These are phyloP conservation scores for Tenualosa ilisha DNA, from an alignment of 2,797 vertebrate species.

Conservation along the genomic window DNA sequence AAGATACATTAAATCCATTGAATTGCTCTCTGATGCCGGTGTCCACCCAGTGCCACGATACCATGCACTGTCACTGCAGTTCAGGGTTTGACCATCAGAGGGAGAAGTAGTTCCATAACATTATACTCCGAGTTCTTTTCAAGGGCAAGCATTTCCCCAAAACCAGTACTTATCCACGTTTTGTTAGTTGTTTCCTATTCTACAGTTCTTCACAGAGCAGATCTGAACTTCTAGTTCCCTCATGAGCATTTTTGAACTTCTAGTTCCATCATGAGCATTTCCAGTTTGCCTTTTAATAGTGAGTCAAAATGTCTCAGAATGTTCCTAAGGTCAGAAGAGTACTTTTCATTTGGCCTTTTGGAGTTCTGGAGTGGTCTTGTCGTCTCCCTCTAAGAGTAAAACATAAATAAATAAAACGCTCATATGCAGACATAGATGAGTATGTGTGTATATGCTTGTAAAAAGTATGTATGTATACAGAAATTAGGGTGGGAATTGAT, in stretches of 20 bases:
- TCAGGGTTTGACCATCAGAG: constrained; percentile 40
- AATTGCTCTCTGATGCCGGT: not conserved
- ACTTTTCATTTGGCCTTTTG: not conserved
- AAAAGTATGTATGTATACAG: no score
- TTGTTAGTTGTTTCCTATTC: not conserved
- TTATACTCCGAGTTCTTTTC: no score
- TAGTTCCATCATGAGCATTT: constrained; percentile 61
- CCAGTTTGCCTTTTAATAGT: constrained; percentile 71
- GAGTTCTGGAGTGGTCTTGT: constrained; percentile 20
- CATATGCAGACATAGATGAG: no score
- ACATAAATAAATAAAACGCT: not conserved
- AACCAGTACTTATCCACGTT: not conserved
- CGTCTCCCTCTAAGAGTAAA: not conserved
- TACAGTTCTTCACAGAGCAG: not conserved
- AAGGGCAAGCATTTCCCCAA: not conserved
- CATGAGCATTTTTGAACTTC: constrained; percentile 61
- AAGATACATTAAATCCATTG: not conserved
- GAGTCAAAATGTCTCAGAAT: constrained; percentile 63
- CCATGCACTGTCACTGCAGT: constrained; percentile 13
- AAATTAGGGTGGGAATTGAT: no score
- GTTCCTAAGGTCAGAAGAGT: constrained; percentile 48
- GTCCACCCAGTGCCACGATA: constrained; percentile 18
- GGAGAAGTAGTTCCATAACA: constrained; percentile 31
- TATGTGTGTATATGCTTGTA: no score
- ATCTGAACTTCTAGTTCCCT: constrained; percentile 46